Conservation (phyloP, 1,140 invertebrate genomes). For the Bombus turneri region DNA sequence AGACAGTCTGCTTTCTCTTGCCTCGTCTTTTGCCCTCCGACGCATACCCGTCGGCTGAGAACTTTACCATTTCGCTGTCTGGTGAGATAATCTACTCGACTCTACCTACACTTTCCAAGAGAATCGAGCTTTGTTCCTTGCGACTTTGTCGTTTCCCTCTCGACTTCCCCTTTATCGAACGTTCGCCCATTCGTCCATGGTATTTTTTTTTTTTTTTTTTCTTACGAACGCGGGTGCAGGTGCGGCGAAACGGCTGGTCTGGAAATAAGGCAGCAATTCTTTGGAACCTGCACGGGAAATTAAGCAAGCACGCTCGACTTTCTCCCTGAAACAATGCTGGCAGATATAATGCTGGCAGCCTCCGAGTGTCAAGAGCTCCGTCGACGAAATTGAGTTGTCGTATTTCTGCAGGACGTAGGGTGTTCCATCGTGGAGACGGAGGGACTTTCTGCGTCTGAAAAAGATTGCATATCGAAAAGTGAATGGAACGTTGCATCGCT, state of each 20-base stretch:
- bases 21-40: constrained; percentile 41
- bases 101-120: constrained; percentile 43
- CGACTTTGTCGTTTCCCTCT: neutral
- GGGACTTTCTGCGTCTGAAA: neutral
- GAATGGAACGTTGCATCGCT: neutral
- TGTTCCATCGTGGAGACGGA: too few relatives aligned
- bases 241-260: constrained; percentile 8
- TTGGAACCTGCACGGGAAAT: constrained; percentile 12
- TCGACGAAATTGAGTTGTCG: constrained; percentile 19
- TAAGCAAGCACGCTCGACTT: neutral
- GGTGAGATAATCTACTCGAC: constrained; percentile 70
- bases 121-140: neutral
- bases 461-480: neutral
- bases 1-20: constrained; percentile 38
- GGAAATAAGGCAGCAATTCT: constrained; percentile 20
- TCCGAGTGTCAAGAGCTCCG: neutral
- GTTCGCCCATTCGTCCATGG: neutral
- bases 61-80: constrained; percentile 76
- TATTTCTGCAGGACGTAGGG: neutral
- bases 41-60: constrained; percentile 44
- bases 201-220: neutral
- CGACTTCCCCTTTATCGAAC: neutral
- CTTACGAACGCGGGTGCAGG: neutral
- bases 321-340: neutral
- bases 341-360: neutral